A percentile compares a stretch with the other conserved stretches of the same genome.
phyloP scores from a whole-genome alignment of 2,888 invertebrate species.

The Epinotia nisella region DNA sequence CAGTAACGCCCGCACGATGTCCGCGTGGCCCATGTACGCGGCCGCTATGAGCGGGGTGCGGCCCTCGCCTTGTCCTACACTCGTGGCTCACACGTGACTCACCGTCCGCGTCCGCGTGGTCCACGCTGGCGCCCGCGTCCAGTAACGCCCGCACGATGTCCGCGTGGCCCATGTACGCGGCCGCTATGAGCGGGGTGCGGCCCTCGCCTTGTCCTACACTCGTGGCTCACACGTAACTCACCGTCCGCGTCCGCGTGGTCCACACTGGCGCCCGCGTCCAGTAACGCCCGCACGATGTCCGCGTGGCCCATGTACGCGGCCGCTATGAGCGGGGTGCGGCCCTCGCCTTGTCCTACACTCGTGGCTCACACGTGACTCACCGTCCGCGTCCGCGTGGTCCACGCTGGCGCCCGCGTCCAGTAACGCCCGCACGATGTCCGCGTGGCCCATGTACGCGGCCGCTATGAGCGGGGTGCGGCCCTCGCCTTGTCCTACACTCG shows the following conservation, averaged over 20 bases:
- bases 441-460: conserved; percentile 93
- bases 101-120: too few species aligned
- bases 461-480: neutral
- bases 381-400: conserved; percentile 94
- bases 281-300: conserved; percentile 84
- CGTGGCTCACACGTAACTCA: too few species aligned
- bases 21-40: too few species aligned
- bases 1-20: too few species aligned
- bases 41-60: too few species aligned
- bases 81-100: too few species aligned
- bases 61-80: too few species aligned
- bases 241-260: conserved; percentile 91
- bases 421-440: conserved; percentile 86
- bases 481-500: too few species aligned
- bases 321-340: neutral
- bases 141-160: neutral
- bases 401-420: conserved; percentile 86
- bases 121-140: too few species aligned
- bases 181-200: conserved; percentile 90
- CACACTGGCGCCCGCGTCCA: conserved; percentile 96
- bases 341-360: too few species aligned
- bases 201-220: too few species aligned
- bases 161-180: conserved; percentile 75
- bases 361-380: conserved; percentile 50
- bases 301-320: conserved; percentile 94